Percentiles rank a stretch among this genome's conserved stretches.
Conservation (phyloP, 1,140 invertebrate genomes). For the Choristoneura fumiferana region DNA sequence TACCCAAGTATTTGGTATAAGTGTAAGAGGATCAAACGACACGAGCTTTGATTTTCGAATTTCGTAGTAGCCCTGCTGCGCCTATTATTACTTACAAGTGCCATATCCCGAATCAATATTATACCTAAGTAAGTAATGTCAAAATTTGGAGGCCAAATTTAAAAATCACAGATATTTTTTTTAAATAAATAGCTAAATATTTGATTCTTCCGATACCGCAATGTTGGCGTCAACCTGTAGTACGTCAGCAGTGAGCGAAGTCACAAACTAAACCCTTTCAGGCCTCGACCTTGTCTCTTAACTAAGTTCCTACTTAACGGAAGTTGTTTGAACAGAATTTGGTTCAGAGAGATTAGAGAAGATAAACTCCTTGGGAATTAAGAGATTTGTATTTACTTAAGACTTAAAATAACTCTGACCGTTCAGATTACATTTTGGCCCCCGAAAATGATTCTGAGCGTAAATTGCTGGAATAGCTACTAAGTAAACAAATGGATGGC, state of each 20-base stretch:
- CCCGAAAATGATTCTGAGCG: constrained; percentile 2
- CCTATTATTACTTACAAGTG: too few species aligned
- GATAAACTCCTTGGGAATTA: constrained; percentile 29
- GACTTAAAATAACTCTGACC: constrained; percentile 25
- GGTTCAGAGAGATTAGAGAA: constrained; percentile 30
- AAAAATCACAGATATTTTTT: too few species aligned
- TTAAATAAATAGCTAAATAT: too few species aligned
- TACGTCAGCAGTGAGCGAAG: constrained; percentile 18
- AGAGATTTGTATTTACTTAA: constrained; percentile 34
- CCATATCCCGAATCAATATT: too few species aligned
- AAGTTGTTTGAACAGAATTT: constrained; percentile 35
- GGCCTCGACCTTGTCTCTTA: constrained; percentile 28
- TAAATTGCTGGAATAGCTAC: constrained; percentile 10
- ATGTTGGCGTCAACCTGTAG: too few species aligned
- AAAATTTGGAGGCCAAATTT: too few species aligned
- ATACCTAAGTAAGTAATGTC: too few species aligned
- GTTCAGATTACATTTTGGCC: constrained; percentile 12
- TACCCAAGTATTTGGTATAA: too few species aligned
- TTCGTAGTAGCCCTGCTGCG: too few species aligned
- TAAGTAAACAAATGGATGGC: constrained; percentile 6
- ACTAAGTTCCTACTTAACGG: constrained; percentile 34
- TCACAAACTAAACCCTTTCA: constrained; percentile 31
- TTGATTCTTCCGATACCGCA: too few species aligned
- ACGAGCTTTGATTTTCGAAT: too few species aligned
- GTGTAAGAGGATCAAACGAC: too few species aligned